Base-by-base conservation (phyloP, 2,888 invertebrate species). In the Microdon myrmicae region DNA sequence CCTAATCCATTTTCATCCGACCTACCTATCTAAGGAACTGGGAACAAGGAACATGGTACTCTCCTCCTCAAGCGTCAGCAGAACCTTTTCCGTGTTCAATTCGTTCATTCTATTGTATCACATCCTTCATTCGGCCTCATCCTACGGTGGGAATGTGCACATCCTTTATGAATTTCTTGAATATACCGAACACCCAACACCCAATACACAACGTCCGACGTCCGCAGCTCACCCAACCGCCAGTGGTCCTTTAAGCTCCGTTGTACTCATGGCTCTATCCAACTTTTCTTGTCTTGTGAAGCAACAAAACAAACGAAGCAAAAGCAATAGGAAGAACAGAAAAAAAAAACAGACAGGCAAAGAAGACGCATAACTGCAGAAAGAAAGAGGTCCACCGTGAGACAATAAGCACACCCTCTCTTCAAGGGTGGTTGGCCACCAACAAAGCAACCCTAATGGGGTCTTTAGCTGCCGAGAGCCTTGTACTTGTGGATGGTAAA, bases 381-480 rank as follows among this genome's bases (percentile, higher is more conserved):
- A 41, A 8, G 32, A 17, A 16, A 22, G 9, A 34, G 49, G 55
- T 51, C 58, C 64, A 58, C 43, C 64, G 58, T 47, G 58, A 58
- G 58, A 64, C 53, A 53, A 64, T 51, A 53, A 64, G 37, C 41
- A 64, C 64, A 43, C 51, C n/a, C n/a, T 53, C 44, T 28, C 35
- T 53, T 53, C 64, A 45, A 47, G 64, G 58, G 43, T 58, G 64
- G 64, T 53, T 64, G 58, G 47, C 51, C 51, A 53, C 53, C 64
- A 58, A 64, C 64, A 64, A 64, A 64, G 64, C 58, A 43, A 64
- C 51, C 58, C 45, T 64, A 64, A 64, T 64, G 64, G 58, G 37
- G n/a, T n/a, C 47, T 35, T 39, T 34, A 28, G 12, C 22, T 10
- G 41, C 25, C 34, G 28, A 37, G n/a, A n/a, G 37, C 29, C 10